Evolutionary conservation across 1,140 invertebrate genomes (phyloP).

Genomic region (Pemphigus obesinymphae): DNA sequence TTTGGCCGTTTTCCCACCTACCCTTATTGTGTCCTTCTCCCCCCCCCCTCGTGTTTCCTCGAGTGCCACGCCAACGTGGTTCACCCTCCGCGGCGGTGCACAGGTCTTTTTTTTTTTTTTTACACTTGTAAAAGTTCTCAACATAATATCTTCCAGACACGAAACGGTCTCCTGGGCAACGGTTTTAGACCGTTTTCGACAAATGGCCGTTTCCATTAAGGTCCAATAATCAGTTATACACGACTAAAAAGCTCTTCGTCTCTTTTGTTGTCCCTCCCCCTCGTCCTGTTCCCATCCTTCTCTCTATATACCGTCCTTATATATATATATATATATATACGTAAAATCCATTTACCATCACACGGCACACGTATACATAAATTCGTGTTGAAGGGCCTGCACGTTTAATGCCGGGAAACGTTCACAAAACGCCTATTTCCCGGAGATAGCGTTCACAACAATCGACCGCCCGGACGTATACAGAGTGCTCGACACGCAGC

Average conservation of each 20-base stretch:
- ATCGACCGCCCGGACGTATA: not conserved
- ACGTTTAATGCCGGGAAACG: constrained; percentile 15
- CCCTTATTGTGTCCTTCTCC: not conserved
- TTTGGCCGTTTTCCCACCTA: constrained; percentile 27
- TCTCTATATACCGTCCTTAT: not conserved
- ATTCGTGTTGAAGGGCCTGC: not conserved
- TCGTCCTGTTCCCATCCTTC: not conserved
- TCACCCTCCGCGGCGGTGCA: not conserved
- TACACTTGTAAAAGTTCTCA: constrained; percentile 40
- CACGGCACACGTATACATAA: not conserved
- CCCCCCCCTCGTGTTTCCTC: not conserved
- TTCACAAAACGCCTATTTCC: constrained; percentile 16
- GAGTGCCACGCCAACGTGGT: not conserved
- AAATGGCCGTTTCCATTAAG: constrained; percentile 42
- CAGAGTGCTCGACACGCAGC: not conserved
- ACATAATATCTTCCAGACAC: not conserved
- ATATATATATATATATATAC: not conserved
- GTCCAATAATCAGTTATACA: constrained; percentile 38
- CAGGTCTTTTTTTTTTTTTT: constrained; percentile 17
- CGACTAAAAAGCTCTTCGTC: constrained; percentile 38
- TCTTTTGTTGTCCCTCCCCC: constrained; percentile 24
- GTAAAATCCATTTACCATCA: constrained; percentile 15
- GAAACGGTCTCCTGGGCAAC: constrained; percentile 34
- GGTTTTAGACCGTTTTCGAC: constrained; percentile 34
- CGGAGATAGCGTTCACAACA: not conserved